Base-by-base conservation (phyloP, 2,888 invertebrate genomes). In the Rhyacophila evoluta region DNA sequence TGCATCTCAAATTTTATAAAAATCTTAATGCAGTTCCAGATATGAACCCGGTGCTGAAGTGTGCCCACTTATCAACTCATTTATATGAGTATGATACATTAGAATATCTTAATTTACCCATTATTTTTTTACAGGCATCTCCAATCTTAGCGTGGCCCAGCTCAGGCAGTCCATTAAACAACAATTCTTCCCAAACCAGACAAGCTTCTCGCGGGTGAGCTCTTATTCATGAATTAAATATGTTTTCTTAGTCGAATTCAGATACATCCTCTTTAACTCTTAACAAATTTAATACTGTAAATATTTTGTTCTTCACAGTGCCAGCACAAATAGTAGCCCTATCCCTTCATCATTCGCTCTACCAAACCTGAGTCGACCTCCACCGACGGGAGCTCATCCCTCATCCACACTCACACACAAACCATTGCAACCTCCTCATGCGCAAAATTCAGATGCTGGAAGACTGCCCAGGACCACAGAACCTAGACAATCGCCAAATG, bases 291-390 rank as follows among this genome's bases (percentile, higher is more conserved):
- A 8, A 33, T 33, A 33, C 3, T 33, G 33, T 33, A 33, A 33
- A 41, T 41, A 6, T 38, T n/a, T 15, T 55, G 2, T 28, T 12
- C 10, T 38, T 12, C 27, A 27, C 33, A 74, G 74, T 15, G 12
- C 28, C 37, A 75, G 75, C 28, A 27, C 69, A 11, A 37, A 6
- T n/a, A 70, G 75, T 28, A 75, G 70, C 28, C 70, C 75, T 1
- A 15, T 39, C 4, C 74, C 33, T 8, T 33, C 67, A 4, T 38
- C 39, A 2, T 70, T 38, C 39, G 67, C 27, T 15, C 29, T 68
- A 19, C 28, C 73, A 10, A 77, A 77, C 11, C 36, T 77, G 37
- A 72, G 36, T 19, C 72, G 70, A 12, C 78, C 74, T n/a, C 78
- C 41, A n/a, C 72, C 78, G 8, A 55, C 55, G 3, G 55, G 12